Conservation (phyloP, 2,113 vertebrate species). For the Gymnorhina tibicen region DNA sequence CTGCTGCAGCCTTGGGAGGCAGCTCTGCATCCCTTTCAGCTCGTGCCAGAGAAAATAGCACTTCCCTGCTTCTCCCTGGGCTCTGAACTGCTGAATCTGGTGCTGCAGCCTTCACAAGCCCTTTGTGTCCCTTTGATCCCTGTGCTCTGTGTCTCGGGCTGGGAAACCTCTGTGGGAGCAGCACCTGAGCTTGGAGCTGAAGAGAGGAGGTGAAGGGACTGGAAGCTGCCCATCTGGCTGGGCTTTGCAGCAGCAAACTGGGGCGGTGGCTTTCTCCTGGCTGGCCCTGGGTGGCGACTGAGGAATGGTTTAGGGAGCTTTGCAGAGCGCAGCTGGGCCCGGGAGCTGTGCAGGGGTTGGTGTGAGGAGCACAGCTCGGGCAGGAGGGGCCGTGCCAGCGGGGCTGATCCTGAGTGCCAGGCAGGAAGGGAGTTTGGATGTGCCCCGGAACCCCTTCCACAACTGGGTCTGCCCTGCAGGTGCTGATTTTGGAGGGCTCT, state of each 20-base stretch:
- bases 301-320: not conserved
- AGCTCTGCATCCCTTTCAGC: not conserved
- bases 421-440: not conserved
- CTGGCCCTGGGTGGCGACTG: rapidly evolving
- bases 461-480: not conserved
- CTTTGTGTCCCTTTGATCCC: not conserved
- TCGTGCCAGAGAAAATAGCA: not conserved
- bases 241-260: not conserved
- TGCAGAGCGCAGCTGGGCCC: not conserved
- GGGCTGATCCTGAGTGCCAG: not conserved
- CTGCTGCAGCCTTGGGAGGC: not conserved
- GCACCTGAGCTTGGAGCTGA: not conserved
- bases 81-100: not conserved
- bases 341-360: not conserved
- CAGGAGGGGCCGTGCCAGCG: rapidly evolving
- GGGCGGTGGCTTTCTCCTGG: not conserved
- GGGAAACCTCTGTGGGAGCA: not conserved
- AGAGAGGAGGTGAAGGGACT: not conserved
- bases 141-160: not conserved
- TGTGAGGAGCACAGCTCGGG: not conserved
- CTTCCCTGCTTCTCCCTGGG: not conserved
- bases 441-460: not conserved
- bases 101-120: rapidly evolving
- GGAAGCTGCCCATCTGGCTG: rapidly evolving
- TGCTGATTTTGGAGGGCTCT: not conserved